phyloP scores from a whole-genome alignment of 2,113 vertebrate species.

The Petroica traversi region DNA sequence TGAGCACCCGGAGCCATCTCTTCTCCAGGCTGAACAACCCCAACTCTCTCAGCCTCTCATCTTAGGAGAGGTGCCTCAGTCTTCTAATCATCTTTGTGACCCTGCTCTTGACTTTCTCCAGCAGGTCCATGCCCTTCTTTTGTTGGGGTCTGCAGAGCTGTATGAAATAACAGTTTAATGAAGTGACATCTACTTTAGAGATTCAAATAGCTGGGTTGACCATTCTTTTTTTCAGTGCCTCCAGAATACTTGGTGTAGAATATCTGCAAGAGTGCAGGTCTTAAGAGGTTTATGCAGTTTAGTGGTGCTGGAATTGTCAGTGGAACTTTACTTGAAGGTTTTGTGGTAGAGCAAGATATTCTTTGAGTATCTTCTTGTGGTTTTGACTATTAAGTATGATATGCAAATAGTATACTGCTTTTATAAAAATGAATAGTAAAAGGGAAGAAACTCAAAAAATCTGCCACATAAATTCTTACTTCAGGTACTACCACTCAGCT shows the following conservation, averaged over 20 bases:
- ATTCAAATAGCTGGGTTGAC: not conserved
- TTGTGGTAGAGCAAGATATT: not conserved
- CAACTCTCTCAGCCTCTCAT: not conserved
- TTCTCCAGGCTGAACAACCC: not conserved
- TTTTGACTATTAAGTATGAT: not conserved
- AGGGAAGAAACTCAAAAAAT: not conserved
- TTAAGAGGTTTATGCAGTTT: not conserved
- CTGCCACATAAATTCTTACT: not conserved
- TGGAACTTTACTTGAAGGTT: not conserved
- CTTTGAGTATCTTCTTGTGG: not conserved
- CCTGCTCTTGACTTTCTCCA: not conserved
- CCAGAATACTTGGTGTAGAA: not conserved
- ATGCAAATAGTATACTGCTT: not conserved
- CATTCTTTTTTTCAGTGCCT: not conserved
- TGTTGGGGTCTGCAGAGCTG: not conserved
- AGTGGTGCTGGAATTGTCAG: not conserved
- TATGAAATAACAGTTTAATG: not conserved
- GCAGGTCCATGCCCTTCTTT: not conserved
- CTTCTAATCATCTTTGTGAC: not conserved
- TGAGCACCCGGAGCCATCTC: not conserved
- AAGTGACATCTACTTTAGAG: not conserved
- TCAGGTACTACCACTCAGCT: not conserved
- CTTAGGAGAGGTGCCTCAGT: not conserved
- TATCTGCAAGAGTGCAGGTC: fast-evolving
- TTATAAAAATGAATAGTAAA: not conserved